Conservation (phyloP, 2,797 vertebrate species). For the Lophius americanus region DNA sequence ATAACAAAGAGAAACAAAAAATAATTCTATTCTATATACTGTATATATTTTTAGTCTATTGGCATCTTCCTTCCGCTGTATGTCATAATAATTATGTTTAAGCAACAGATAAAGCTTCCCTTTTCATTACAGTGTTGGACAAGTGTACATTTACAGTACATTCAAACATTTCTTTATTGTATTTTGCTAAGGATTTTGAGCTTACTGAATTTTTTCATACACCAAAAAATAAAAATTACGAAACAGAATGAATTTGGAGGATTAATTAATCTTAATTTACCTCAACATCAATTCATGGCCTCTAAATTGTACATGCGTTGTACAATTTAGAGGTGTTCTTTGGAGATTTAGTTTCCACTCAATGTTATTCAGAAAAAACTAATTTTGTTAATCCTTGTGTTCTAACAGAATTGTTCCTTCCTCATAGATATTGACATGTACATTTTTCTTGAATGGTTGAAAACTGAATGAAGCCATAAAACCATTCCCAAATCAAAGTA, state of each 20-base stretch:
- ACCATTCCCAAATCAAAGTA: no score
- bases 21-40: no score
- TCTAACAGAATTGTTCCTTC: not conserved
- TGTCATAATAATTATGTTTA: not conserved
- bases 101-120: not conserved
- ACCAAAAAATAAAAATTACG: not conserved
- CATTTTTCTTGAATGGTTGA: no score
- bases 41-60: no score
- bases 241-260: not conserved
- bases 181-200: not conserved
- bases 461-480: no score
- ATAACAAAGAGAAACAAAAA: not conserved
- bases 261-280: not conserved
- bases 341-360: constrained; percentile 2
- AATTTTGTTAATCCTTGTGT: not conserved
- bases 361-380: not conserved
- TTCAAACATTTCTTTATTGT: not conserved
- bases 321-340: not conserved
- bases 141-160: no score
- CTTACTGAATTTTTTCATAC: not conserved
- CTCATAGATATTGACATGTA: no score
- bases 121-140: not conserved
- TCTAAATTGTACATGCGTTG: not conserved
- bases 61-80: not conserved
- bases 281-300: not conserved